Conservation (phyloP, 2,113 vertebrate genomes). For the Ovis aries region ARS-UI_Ramb_v3.0 NC_056068.1:47684001-47684500, state of each 20-base stretch:
- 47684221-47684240: neutral
- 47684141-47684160: neutral
- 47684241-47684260: neutral
- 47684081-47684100: neutral
- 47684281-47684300: neutral
- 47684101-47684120: neutral
- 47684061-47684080: neutral
- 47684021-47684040: neutral
- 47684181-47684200: neutral
- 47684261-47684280: neutral
- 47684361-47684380: neutral
- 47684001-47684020: neutral
- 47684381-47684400: neutral
- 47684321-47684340: neutral
- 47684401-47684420: neutral
- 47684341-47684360: neutral
- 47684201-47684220: neutral
- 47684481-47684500: neutral
- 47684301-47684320: neutral
- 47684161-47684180: neutral
- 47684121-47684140: neutral
- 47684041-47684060: neutral
- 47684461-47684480: neutral
- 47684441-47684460: too few species aligned
- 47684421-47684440: neutral